A percentile compares a stretch with the other conserved stretches of the same genome.
phyloP scores from a whole-genome alignment of 2,113 vertebrate species.

The pig (Sus scrofa) region T2T-Sscrofa CM000819.6:122720501-122721000 shows the following conservation, averaged over 20 bases:
- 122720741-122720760: too few relatives aligned
- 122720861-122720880: background rate
- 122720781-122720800: too few relatives aligned
- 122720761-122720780: too few relatives aligned
- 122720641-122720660: too few relatives aligned
- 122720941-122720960: background rate
- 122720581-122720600: background rate
- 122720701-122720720: too few relatives aligned
- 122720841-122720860: background rate
- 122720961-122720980: background rate
- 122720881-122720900: background rate
- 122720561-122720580: background rate
- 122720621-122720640: too few relatives aligned
- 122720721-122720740: too few relatives aligned
- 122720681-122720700: too few relatives aligned
- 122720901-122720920: background rate
- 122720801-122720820: background rate
- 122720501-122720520: conserved; percentile 55
- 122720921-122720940: background rate
- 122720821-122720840: background rate
- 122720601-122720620: too few relatives aligned
- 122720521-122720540: background rate
- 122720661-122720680: too few relatives aligned
- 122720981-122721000: background rate
- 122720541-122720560: conserved; percentile 17